phyloP scores from a whole-genome alignment of 2,888 invertebrate genomes.

The Eristalinus aeneus region DNA sequence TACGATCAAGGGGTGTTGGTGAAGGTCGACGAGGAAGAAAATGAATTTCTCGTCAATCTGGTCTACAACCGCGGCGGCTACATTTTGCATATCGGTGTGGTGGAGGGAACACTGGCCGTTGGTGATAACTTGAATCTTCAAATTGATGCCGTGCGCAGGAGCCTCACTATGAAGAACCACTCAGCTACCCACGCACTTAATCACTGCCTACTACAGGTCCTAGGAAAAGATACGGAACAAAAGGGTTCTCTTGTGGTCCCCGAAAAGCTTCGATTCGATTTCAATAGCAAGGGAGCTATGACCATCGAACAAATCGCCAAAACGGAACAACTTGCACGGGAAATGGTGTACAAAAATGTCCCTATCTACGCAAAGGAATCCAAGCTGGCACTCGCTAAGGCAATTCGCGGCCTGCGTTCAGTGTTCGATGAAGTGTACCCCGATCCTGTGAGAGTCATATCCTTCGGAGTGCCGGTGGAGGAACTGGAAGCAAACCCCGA shows the following conservation, averaged over 20 bases:
- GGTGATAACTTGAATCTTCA: constrained; percentile 92
- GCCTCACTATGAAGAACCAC: constrained; percentile 99
- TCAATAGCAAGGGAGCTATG: constrained; percentile 96
- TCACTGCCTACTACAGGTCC: constrained; percentile 93
- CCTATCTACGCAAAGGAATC: constrained; percentile 94
- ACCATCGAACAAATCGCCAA: constrained; percentile 92
- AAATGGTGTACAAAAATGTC: constrained; percentile 88
- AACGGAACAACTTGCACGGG: constrained; percentile 90
- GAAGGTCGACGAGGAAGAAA: constrained; percentile 90
- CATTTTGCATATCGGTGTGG: constrained; percentile 94
- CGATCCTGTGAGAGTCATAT: constrained; percentile 96
- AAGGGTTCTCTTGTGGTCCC: constrained; percentile 98
- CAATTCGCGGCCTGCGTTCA: constrained; percentile 94
- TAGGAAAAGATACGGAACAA: constrained; percentile 96
- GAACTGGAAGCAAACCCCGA: constrained; percentile 93
- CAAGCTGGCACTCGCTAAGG: constrained; percentile 91
- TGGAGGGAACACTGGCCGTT: constrained; percentile 91
- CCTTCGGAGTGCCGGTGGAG: constrained; percentile 96
- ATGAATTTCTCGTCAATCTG: constrained; percentile 95
- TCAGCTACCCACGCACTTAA: constrained; percentile 98
- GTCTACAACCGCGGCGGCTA: constrained; percentile 98
- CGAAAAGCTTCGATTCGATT: constrained; percentile 98
- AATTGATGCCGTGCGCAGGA: constrained; percentile 91
- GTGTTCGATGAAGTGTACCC: constrained; percentile 99
- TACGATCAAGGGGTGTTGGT: constrained; percentile 96